Conservation (phyloP, 2,888 invertebrate genomes). For the Drosophila planitibia region DNA sequence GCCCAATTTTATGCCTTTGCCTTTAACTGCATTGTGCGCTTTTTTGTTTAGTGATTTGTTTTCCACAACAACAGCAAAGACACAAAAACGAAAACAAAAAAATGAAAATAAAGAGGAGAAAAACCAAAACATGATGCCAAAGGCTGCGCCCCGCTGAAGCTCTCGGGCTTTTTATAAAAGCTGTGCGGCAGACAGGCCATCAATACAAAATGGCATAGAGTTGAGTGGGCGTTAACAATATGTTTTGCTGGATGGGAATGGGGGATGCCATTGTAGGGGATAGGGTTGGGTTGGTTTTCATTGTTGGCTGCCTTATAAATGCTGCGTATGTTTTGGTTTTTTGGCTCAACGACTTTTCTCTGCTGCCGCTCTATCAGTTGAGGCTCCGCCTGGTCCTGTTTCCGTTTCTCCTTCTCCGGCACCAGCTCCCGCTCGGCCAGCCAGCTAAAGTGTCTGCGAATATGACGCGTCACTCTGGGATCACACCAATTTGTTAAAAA, state of each 20-base stretch:
- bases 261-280: background rate
- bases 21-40: slow-evolving; percentile 77
- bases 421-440: slow-evolving; percentile 37
- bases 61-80: slow-evolving; percentile 55
- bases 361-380: slow-evolving; percentile 74
- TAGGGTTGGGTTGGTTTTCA: slow-evolving; percentile 42
- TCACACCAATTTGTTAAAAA: slow-evolving; percentile 82
- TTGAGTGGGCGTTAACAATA: slow-evolving; percentile 81
- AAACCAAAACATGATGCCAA: slow-evolving; percentile 75
- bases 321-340: slow-evolving; percentile 81
- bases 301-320: slow-evolving; percentile 79
- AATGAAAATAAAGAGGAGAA: slow-evolving; percentile 35
- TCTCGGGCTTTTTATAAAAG: slow-evolving; percentile 80
- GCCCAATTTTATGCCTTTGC: slow-evolving; percentile 53
- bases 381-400: slow-evolving; percentile 26
- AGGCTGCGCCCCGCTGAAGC: slow-evolving; percentile 73
- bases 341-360: slow-evolving; percentile 81
- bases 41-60: slow-evolving; percentile 79
- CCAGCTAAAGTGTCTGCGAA: slow-evolving; percentile 78
- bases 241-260: slow-evolving; percentile 29
- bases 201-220: slow-evolving; percentile 81
- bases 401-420: slow-evolving; percentile 25
- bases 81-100: slow-evolving; percentile 19
- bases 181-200: slow-evolving; percentile 81
- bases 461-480: slow-evolving; percentile 79